Conservation (phyloP, 2,797 vertebrate species). For the Semaprochilodus insignis region DNA sequence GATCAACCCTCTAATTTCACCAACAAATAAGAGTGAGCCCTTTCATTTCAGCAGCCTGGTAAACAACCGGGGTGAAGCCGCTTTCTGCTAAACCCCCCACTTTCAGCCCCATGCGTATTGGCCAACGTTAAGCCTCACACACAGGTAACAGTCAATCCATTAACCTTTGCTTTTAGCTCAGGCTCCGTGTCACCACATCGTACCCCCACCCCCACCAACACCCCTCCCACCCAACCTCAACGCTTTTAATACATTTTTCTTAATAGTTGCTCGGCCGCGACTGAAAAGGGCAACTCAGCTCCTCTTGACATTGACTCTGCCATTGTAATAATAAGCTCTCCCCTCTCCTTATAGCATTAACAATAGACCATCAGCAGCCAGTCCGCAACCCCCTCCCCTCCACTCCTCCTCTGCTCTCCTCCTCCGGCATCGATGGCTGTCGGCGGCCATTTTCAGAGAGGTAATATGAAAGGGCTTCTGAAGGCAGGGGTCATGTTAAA, state of each 20-base stretch:
- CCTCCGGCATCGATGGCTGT: conserved; percentile 79
- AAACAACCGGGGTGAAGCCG: conserved; percentile 72
- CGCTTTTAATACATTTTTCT: conserved; percentile 87
- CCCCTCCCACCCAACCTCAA: conserved; percentile 43
- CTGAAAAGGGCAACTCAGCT: conserved; percentile 90
- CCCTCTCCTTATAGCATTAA: conserved; percentile 77
- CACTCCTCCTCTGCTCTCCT: conserved; percentile 16
- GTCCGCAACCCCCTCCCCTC: conserved; percentile 50
- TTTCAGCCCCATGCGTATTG: conserved; percentile 79
- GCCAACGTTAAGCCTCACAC: conserved; percentile 83
- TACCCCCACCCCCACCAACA: conserved; percentile 73
- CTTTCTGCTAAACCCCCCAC: conserved; percentile 51
- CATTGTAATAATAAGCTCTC: conserved; percentile 89
- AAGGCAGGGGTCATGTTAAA: conserved; percentile 96
- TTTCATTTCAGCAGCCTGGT: conserved; percentile 80
- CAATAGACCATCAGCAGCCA: conserved; percentile 71
- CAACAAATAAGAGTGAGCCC: conserved; percentile 78
- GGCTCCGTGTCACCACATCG: conserved; percentile 81
- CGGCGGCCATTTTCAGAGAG: conserved; percentile 84
- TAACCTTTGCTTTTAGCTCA: conserved; percentile 94
- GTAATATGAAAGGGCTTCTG: conserved; percentile 92
- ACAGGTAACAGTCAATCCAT: conserved; percentile 99
- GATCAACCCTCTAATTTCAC: conserved; percentile 69
- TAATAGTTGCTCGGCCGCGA: conserved; percentile 88
- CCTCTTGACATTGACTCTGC: conserved; percentile 89